Conservation (phyloP, 2,888 invertebrate species). For the Dugesia japonica region DNA sequence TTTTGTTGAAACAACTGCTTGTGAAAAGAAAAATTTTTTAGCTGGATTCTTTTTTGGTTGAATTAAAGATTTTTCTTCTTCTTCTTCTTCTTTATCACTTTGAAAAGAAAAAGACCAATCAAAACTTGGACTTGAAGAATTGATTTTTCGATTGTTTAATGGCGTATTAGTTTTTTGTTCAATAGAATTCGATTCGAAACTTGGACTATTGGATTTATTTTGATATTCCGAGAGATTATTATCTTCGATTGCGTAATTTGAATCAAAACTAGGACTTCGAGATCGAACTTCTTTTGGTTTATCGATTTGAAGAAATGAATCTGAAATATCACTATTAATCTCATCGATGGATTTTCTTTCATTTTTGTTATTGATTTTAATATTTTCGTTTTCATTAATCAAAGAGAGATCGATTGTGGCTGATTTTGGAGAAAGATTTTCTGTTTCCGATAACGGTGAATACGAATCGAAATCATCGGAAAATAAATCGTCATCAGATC, state of each 20-base stretch:
- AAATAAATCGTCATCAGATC: background rate
- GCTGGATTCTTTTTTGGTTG: background rate
- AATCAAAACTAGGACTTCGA: background rate
- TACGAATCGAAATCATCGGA: background rate
- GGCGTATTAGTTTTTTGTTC: too few relatives aligned
- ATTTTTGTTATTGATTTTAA: background rate
- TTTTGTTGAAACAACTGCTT: background rate
- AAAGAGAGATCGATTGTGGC: too few relatives aligned
- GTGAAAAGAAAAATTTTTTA: background rate
- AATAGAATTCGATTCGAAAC: background rate
- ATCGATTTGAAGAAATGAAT: too few relatives aligned
- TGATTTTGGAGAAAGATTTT: background rate
- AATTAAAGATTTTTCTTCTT: background rate
- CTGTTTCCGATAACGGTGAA: background rate
- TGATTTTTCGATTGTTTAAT: too few relatives aligned
- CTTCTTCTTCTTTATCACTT: background rate
- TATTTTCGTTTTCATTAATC: too few relatives aligned
- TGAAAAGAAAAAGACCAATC: background rate
- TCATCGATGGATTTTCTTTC: background rate
- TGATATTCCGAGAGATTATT: too few relatives aligned
- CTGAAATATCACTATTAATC: background rate
- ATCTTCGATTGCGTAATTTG: too few relatives aligned
- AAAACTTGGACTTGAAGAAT: background rate
- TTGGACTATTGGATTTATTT: conserved; percentile 11
- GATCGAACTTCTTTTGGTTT: background rate